Conservation (phyloP, 2,888 invertebrate genomes). For the Creontiades dilutus region DNA sequence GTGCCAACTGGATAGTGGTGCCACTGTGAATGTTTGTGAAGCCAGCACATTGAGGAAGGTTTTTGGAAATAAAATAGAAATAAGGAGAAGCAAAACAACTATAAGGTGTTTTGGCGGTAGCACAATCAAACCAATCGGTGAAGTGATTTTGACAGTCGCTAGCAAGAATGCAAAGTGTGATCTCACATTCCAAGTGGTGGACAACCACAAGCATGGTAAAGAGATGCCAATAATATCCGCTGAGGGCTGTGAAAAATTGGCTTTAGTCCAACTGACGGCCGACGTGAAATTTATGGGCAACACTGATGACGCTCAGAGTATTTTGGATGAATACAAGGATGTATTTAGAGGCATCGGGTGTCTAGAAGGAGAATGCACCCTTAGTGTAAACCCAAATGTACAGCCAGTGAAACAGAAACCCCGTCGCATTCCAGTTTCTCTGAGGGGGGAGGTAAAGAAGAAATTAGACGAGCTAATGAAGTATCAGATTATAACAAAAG, state of each 20-base stretch:
- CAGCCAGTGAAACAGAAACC: conserved; percentile 44
- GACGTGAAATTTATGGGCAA: conserved; percentile 17
- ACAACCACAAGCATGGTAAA: not conserved
- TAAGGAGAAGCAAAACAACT: not conserved
- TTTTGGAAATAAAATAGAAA: not conserved
- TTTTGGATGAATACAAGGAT: conserved; percentile 37
- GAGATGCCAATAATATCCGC: conserved; percentile 30
- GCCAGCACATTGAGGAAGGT: conserved; percentile 30
- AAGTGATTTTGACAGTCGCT: not conserved
- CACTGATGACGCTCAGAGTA: conserved; percentile 3
- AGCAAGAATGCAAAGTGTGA: conserved; percentile 40
- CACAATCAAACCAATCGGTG: conserved; percentile 16
- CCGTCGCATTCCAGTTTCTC: conserved; percentile 35
- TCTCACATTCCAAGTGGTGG: conserved; percentile 32
- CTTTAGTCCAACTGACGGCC: not conserved
- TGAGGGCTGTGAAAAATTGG: conserved; percentile 33
- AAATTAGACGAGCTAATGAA: conserved; percentile 47
- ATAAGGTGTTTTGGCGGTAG: not conserved
- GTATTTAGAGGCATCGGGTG: conserved; percentile 54
- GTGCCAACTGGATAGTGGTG: not conserved
- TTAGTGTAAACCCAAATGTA: conserved; percentile 10
- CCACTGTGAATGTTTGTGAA: not conserved
- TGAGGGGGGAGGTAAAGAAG: conserved; percentile 7
- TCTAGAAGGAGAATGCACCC: conserved; percentile 27
- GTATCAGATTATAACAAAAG: not conserved